Evolutionary conservation across 2,797 vertebrate species (phyloP).

Genomic region (Amphiprion clarkii): DNA sequence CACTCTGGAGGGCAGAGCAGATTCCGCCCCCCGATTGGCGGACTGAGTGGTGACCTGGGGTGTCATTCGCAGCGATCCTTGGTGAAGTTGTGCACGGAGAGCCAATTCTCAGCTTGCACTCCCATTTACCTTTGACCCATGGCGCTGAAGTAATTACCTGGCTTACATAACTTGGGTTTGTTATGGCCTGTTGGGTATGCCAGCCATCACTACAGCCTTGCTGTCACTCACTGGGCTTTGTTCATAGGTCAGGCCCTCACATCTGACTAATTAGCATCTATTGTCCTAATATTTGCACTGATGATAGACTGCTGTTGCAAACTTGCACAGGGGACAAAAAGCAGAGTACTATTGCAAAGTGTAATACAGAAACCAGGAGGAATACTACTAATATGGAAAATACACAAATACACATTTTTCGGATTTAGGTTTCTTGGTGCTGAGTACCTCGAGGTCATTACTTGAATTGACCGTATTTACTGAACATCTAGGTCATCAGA

Average conservation of each 20-base stretch:
- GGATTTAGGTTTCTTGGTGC: slow-evolving; percentile 3
- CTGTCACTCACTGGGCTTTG: slow-evolving; percentile 69
- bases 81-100: slow-evolving; percentile 39
- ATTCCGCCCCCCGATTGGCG: slow-evolving; percentile 64
- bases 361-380: slow-evolving; percentile 3
- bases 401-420: background rate
- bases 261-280: slow-evolving; percentile 72
- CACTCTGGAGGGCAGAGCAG: slow-evolving; percentile 25
- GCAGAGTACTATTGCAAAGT: slow-evolving; percentile 4
- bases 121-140: slow-evolving; percentile 76
- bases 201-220: slow-evolving; percentile 32
- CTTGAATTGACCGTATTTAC: background rate
- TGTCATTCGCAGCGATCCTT: slow-evolving; percentile 59
- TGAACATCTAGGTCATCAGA: background rate
- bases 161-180: slow-evolving; percentile 77
- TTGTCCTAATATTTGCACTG: slow-evolving; percentile 59
- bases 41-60: slow-evolving; percentile 54
- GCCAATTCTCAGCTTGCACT: slow-evolving; percentile 64
- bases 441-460: background rate
- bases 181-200: slow-evolving; percentile 37
- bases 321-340: background rate
- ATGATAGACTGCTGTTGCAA: slow-evolving; percentile 37
- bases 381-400: background rate
- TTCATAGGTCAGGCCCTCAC: slow-evolving; percentile 62
- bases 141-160: slow-evolving; percentile 79